Percentiles rank a stretch among this genome's conserved stretches.
Evolutionary conservation across 2,888 invertebrate species (phyloP).

Genomic region (Chloroclysta siterata): DNA sequence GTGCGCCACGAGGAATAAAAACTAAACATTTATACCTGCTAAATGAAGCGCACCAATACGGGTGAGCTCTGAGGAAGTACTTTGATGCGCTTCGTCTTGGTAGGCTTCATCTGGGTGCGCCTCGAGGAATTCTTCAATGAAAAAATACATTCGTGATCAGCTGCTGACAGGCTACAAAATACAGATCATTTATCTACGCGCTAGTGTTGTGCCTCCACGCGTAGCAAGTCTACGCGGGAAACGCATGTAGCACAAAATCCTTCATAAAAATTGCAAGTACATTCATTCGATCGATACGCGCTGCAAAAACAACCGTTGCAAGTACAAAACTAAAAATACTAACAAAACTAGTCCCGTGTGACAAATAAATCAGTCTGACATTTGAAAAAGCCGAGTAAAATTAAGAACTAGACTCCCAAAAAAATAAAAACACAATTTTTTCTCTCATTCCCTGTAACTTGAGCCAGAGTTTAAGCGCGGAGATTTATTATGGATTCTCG

Average conservation of each 20-base stretch:
- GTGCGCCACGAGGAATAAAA: too few species aligned
- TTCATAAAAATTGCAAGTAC: neutral
- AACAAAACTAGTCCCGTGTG: slow-evolving; percentile 17
- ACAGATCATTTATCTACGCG: too few species aligned
- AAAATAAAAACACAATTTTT: slow-evolving; percentile 25
- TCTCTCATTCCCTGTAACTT: slow-evolving; percentile 36
- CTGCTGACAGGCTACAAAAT: too few species aligned
- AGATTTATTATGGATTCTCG: slow-evolving; percentile 73
- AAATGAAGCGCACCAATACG: too few species aligned
- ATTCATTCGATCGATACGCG: neutral
- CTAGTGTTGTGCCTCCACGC: neutral
- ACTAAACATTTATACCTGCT: too few species aligned
- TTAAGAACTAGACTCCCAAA: slow-evolving; percentile 22
- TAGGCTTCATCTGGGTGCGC: too few species aligned
- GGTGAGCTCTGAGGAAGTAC: too few species aligned
- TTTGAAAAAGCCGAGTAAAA: slow-evolving; percentile 27
- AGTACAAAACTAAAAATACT: slow-evolving; percentile 3
- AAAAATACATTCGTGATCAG: too few species aligned
- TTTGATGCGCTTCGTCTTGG: too few species aligned
- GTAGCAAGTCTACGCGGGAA: neutral
- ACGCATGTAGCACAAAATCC: too few species aligned
- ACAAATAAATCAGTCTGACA: slow-evolving; percentile 28
- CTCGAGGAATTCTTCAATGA: too few species aligned
- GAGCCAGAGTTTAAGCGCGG: slow-evolving; percentile 48
- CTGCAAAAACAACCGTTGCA: neutral